phyloP scores from a whole-genome alignment of 2,888 invertebrate genomes.

The Agapostemon virescens region DNA sequence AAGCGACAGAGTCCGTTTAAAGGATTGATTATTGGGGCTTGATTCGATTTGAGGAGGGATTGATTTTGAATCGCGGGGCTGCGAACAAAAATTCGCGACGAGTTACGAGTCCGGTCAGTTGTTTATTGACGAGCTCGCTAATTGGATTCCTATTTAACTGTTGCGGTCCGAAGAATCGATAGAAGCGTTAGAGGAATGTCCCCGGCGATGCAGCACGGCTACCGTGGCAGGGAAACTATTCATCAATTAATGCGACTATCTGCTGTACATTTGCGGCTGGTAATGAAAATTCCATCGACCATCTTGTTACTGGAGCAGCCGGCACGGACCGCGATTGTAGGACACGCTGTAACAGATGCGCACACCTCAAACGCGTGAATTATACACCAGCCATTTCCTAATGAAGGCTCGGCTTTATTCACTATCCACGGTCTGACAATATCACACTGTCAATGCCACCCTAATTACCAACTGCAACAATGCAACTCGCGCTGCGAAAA shows the following conservation, averaged over 20 bases:
- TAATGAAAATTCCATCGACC: constrained; percentile 52
- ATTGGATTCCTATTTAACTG: constrained; percentile 55
- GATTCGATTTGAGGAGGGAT: no score
- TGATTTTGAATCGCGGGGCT: no score
- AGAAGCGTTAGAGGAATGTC: constrained; percentile 42
- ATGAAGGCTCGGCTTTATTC: background rate
- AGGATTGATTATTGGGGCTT: no score
- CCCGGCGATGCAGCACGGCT: constrained; percentile 15
- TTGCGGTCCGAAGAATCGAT: constrained; percentile 54
- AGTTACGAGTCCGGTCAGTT: constrained; percentile 37
- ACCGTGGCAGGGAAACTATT: constrained; percentile 34
- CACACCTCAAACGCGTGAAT: background rate
- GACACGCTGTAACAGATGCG: background rate
- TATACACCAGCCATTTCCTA: background rate
- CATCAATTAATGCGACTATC: constrained; percentile 46
- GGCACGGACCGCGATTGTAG: background rate
- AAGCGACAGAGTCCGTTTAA: no score
- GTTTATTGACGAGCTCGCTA: constrained; percentile 45
- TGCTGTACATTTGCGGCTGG: constrained; percentile 20
- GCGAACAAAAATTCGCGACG: background rate
- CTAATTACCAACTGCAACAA: no score
- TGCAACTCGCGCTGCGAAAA: no score
- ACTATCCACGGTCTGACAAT: background rate
- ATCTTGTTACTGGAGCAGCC: constrained; percentile 23
- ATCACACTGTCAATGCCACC: background rate